Conservation (phyloP, 2,888 invertebrate species). For the Lasioglossum figueresi region DNA sequence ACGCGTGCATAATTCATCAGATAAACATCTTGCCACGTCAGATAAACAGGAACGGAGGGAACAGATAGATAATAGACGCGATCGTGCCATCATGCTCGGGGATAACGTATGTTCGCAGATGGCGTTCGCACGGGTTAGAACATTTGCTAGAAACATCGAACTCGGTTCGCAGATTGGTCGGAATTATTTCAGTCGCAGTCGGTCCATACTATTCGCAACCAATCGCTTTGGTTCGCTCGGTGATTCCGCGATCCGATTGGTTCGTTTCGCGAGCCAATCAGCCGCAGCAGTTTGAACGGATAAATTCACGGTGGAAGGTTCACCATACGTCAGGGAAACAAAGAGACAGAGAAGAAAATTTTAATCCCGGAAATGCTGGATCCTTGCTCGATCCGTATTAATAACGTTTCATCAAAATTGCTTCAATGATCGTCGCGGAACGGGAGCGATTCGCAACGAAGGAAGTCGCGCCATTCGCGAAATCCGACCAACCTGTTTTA, state of each 20-base stretch:
- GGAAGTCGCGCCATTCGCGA: background rate
- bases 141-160: background rate
- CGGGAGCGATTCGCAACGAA: background rate
- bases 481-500: conserved; percentile 50
- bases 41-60: conserved; percentile 36
- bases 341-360: conserved; percentile 17
- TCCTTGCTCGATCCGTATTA: background rate
- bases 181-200: background rate
- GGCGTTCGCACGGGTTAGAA: conserved; percentile 23
- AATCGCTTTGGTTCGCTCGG: background rate
- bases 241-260: conserved; percentile 10
- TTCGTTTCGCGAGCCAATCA: conserved; percentile 30
- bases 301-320: conserved; percentile 38
- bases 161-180: conserved; percentile 25
- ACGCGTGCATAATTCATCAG: conserved; percentile 53
- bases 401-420: background rate
- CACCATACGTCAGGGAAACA: conserved; percentile 15
- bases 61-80: conserved; percentile 22
- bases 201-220: background rate
- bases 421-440: too few species aligned
- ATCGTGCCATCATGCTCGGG: conserved; percentile 5
- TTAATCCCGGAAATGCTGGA: conserved; percentile 15
- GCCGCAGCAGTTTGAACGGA: conserved; percentile 22
- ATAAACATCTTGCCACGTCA: conserved; percentile 61
- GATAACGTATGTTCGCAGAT: conserved; percentile 26